A percentile compares a stretch with the other conserved stretches of the same genome.
These are phyloP conservation scores for Philaethria dido DNA, from an alignment of 2,888 invertebrate genomes.

Conservation along the genomic window DNA sequence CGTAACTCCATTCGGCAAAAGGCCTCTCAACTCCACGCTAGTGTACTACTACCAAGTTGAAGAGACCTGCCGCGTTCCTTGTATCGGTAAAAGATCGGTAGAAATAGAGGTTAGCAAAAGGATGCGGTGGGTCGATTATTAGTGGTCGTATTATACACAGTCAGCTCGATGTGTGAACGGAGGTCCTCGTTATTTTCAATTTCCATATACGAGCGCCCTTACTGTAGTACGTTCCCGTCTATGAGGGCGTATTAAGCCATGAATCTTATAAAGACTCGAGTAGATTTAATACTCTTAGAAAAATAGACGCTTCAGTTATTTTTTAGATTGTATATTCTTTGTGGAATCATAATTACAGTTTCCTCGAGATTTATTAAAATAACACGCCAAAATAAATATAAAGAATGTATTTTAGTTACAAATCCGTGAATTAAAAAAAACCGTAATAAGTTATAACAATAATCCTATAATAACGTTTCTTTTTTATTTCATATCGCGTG, in stretches of 20 bases:
- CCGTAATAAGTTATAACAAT: conserved; percentile 31
- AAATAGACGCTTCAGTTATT: conserved; percentile 40
- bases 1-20: conserved; percentile 82
- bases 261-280: conserved; percentile 77
- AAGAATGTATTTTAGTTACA: conserved; percentile 17
- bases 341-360: conserved; percentile 23
- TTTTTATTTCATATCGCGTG: conserved; percentile 39
- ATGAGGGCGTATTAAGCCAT: conserved; percentile 78
- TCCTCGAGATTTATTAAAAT: conserved; percentile 4
- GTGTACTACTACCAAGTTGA: conserved; percentile 69
- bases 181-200: conserved; percentile 83
- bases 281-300: conserved; percentile 63
- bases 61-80: conserved; percentile 63
- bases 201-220: conserved; percentile 80
- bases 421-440: conserved; percentile 21
- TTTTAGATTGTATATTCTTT: conserved; percentile 24
- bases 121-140: conserved; percentile 64
- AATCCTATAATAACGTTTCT: conserved; percentile 29
- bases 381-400: conserved; percentile 2
- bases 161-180: conserved; percentile 79
- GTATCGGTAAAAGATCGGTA: conserved; percentile 63
- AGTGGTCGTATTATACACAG: conserved; percentile 68
- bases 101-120: conserved; percentile 66
- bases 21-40: conserved; percentile 76
- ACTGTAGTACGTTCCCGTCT: conserved; percentile 70